phyloP scores from a whole-genome alignment of 2,888 invertebrate species.

The Scaptodrosophila latifasciaeformis region DNA sequence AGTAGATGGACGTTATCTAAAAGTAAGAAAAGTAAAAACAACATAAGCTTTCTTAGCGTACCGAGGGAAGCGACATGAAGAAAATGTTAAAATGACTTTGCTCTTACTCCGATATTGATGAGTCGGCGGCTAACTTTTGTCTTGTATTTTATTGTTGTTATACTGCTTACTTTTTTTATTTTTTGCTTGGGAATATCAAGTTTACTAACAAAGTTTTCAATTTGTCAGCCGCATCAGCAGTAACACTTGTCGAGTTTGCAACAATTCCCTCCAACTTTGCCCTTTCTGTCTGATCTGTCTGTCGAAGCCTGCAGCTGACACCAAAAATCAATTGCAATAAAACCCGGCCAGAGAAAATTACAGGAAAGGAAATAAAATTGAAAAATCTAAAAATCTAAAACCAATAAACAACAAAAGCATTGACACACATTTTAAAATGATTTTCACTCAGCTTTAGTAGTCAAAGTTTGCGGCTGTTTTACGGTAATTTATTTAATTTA shows the following conservation, averaged over 20 bases:
- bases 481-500: slow-evolving; percentile 61
- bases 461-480: slow-evolving; percentile 40
- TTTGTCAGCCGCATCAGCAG: slow-evolving; percentile 64
- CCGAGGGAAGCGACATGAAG: too few species aligned
- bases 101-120: neutral
- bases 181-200: slow-evolving; percentile 23
- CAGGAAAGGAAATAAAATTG: slow-evolving; percentile 31
- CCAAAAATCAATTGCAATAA: slow-evolving; percentile 65
- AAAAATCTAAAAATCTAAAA: slow-evolving; percentile 24
- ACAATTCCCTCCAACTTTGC: neutral
- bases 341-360: slow-evolving; percentile 28
- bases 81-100: too few species aligned
- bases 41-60: too few species aligned
- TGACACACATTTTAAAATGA: neutral
- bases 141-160: slow-evolving; percentile 10
- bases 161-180: neutral
- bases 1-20: too few species aligned
- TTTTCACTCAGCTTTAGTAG: slow-evolving; percentile 49
- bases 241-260: slow-evolving; percentile 21
- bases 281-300: slow-evolving; percentile 5
- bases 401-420: slow-evolving; percentile 9
- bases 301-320: slow-evolving; percentile 53
- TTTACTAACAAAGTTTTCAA: slow-evolving; percentile 57
- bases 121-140: slow-evolving; percentile 3
- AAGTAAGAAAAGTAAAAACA: too few species aligned